Evolutionary conservation across 1,140 invertebrate species (phyloP), one percentile per base, ranked within the genome.

Genomic region (Eumeta japonica): DNA sequence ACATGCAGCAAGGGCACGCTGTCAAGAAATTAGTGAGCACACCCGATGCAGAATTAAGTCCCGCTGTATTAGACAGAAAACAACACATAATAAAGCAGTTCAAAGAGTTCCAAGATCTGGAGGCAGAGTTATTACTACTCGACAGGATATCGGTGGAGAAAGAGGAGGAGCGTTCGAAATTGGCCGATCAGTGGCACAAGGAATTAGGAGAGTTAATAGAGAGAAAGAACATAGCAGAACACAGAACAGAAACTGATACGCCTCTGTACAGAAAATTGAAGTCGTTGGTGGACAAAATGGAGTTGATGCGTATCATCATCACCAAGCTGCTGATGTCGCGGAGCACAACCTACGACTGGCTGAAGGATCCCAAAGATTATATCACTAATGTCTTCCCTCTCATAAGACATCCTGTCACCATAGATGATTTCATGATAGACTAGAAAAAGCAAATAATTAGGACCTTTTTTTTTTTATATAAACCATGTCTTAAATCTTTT

Each of bases 251-350:
- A n/a, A n/a, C n/a, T n/a, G n/a, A n/a, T n/a, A n/a, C n/a, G n/a
- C n/a, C n/a, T n/a, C n/a, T n/a, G n/a, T n/a, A n/a, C 45, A 70
- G 65, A 10, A 64, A 60, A 40, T 44, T 70, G 0, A 36, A 44
- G 16, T 38, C 10, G 1, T 4, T 65, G 10, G 40, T 60, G 2
- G 50, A 52, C 12, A 66, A 62, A 36, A 39, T 66, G 48, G 55
- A 63, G 27, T n/a, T 59, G 4, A 60, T 66, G 52, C 35, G 61
- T 0, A 58, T 58, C 53, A 17, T 70, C 13, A 35, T 65, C 2
- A 43, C 53, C 0, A 47, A 52, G 4, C 24, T 70, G 14, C 55
- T 53, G 15, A 57, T 49, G 1, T 37, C 56, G 0, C 48, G 62
- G 1, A 39, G 31, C 0, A 47, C 44, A 0, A 30, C 37, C 11